phyloP scores from a whole-genome alignment of 1,140 invertebrate species.

The Mycetomoellerius zeteki region DNA sequence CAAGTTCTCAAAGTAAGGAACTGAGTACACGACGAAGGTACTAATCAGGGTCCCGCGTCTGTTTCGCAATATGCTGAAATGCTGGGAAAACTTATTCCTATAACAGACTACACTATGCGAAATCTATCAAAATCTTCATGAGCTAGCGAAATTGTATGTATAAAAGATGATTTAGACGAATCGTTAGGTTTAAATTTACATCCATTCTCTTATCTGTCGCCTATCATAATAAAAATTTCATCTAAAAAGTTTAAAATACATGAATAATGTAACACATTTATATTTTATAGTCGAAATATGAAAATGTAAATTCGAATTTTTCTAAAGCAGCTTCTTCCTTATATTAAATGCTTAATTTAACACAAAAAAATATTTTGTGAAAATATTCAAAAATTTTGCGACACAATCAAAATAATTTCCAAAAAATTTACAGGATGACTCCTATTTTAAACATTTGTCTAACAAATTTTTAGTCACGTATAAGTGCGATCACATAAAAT shows the following conservation, averaged over 20 bases:
- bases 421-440: background rate
- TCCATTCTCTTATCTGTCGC: background rate
- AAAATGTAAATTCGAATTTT: background rate
- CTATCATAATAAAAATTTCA: conserved; percentile 1
- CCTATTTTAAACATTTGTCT: background rate
- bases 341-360: background rate
- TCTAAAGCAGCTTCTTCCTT: background rate
- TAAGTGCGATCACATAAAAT: background rate
- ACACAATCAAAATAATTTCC: background rate
- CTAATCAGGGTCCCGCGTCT: conserved; percentile 54
- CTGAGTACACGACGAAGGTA: conserved; percentile 62
- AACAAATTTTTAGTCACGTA: background rate
- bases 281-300: background rate
- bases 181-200: background rate
- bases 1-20: conserved; percentile 61
- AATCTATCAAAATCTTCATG: conserved; percentile 49
- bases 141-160: background rate
- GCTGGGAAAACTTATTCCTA: background rate
- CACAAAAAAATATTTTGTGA: background rate
- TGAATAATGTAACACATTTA: background rate
- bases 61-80: conserved; percentile 47
- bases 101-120: conserved; percentile 19
- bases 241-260: background rate
- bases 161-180: conserved; percentile 9
- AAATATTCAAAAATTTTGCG: background rate